Evolutionary conservation across 1,140 invertebrate species (phyloP), one percentile per base, ranked within the genome.

Genomic region (Sesamia nonagrioides): DNA sequence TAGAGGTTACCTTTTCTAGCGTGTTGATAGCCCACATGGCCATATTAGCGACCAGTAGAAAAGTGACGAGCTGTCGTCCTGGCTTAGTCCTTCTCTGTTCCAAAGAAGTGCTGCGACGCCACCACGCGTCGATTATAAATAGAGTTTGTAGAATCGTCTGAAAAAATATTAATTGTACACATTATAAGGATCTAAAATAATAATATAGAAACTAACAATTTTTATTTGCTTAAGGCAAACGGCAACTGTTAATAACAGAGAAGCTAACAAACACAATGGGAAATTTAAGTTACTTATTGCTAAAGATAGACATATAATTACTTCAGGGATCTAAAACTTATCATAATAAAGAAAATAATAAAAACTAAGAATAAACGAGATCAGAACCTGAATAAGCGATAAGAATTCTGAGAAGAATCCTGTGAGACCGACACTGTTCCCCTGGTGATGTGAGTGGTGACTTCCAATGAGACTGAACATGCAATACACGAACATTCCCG

Each of bases 1-100:
- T 17, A 40, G 11, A 75, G 17, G 17, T 37, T 86, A 94, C 93
- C 86, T 98, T 98, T 90, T 98, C 97, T 33, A 98, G 89, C 0
- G 97, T 97, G 83, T 98, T 98, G 1, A 98, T 97, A 11, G 97
- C 96, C 98, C 98, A 98, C 94, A 98, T 97, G 1, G 97, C 97
- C 91, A 98, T 97, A 87, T 98, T 98, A 56, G 97, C 97, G 0
- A 98, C 96, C 17, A 98, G 96, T 3, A 98, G 92, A 89, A 98
- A 98, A 0, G 98, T 98, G 15, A 98, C 97, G 17, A 98, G 93
- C 89, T 98, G 97, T 50, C 98, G 95, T 1, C 97, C 98, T 0
- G 98, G 97, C 89, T 98, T 98, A n/a, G 95, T 93, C 11, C 96
- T 94, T 7, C 95, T 94, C 86, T 97, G 95, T 80, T 96, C 92